Conservation (phyloP, 2,888 invertebrate species). For the Erebia ligea region DNA sequence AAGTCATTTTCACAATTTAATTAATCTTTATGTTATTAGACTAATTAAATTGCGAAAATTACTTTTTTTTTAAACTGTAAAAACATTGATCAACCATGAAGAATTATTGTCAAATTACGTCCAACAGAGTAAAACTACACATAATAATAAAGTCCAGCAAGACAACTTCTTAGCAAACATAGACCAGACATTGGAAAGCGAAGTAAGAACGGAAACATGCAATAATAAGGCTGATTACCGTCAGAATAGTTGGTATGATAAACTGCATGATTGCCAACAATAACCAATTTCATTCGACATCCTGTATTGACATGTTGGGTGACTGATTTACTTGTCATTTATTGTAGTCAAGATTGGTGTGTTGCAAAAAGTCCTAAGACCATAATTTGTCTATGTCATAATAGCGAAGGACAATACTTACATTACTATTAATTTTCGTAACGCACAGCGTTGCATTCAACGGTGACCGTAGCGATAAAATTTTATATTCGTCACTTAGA, state of each 20-base stretch:
- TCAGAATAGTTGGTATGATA: constrained; percentile 39
- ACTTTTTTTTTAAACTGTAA: too few relatives aligned
- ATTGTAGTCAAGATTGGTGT: constrained; percentile 3
- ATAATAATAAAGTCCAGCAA: constrained; percentile 24
- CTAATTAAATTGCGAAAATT: neutral
- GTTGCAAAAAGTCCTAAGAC: neutral
- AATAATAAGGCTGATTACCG: constrained; percentile 49
- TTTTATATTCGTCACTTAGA: neutral
- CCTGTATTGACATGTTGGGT: constrained; percentile 35
- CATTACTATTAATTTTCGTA: neutral
- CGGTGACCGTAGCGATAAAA: neutral
- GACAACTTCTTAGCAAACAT: constrained; percentile 20
- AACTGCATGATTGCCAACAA: constrained; percentile 45
- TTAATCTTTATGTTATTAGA: too few relatives aligned
- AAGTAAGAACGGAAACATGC: constrained; percentile 45
- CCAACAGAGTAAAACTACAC: constrained; percentile 2
- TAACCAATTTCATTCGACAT: constrained; percentile 45
- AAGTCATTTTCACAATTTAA: too few relatives aligned
- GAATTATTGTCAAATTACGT: constrained; percentile 16
- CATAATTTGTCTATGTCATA: neutral
- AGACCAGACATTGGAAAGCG: constrained; percentile 43
- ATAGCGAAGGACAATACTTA: neutral
- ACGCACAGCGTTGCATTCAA: too few relatives aligned
- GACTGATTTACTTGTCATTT: constrained; percentile 18
- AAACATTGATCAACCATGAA: constrained; percentile 10